Conservation (phyloP, 37 sponge, comb jelly and placozoan species). For the Tethya wilhelma region DNA sequence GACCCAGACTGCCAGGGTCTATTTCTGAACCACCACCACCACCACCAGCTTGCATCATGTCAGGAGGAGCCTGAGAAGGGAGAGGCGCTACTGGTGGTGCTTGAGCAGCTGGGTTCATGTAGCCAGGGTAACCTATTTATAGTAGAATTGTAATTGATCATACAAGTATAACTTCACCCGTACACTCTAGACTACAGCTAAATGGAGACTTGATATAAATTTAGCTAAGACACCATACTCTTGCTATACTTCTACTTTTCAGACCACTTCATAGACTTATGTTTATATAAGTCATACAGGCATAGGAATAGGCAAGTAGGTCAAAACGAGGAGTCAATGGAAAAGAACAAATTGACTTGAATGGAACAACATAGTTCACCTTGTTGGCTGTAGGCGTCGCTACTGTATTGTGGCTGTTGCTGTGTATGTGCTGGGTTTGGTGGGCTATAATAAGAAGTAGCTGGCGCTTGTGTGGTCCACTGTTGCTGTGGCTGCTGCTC, state of each 20-base stretch:
- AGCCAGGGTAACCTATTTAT: neutral
- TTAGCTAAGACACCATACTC: no score
- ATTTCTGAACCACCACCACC: conserved; percentile 2
- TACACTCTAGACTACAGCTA: no score
- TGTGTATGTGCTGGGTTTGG: neutral
- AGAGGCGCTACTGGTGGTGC: no score
- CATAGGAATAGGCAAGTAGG: no score
- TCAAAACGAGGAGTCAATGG: no score
- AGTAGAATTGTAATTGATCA: neutral
- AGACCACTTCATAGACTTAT: no score
- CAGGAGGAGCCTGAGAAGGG: neutral
- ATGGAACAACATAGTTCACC: neutral
- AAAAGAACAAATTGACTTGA: neutral
- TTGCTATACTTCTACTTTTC: no score
- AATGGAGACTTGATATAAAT: no score
- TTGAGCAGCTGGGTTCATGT: conserved; percentile 2
- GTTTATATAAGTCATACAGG: no score
- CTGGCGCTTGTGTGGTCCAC: neutral
- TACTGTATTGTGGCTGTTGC: neutral
- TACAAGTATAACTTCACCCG: no score
- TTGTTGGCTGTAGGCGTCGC: neutral
- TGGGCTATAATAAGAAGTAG: neutral
- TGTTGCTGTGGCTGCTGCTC: neutral
- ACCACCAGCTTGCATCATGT: neutral
- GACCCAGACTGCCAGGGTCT: conserved; percentile 44